phyloP scores from a whole-genome alignment of 2,888 invertebrate genomes.

The Thymelicus acteon region DNA sequence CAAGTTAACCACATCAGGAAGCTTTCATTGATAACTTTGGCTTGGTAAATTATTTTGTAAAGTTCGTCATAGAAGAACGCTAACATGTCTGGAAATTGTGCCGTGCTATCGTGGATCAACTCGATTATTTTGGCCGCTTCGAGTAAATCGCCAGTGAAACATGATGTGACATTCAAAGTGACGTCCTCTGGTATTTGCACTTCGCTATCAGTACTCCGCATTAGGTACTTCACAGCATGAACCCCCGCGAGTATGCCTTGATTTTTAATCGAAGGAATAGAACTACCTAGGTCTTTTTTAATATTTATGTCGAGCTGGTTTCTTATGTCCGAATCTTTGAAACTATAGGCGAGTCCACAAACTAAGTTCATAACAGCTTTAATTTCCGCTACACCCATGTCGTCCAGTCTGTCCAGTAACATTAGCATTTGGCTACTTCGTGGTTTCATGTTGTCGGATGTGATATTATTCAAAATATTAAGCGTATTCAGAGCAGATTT shows the following conservation, averaged over 20 bases:
- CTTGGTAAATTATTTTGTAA: conserved; percentile 83
- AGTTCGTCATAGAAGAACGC: conserved; percentile 92
- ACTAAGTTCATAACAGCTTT: conserved; percentile 91
- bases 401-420: conserved; percentile 90
- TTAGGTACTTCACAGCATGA: conserved; percentile 90
- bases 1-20: conserved; percentile 88
- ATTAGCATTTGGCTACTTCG: conserved; percentile 86
- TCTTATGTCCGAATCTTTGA: conserved; percentile 84
- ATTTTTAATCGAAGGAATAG: conserved; percentile 86
- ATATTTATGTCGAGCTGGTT: conserved; percentile 94
- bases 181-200: conserved; percentile 72
- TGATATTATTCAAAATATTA: conserved; percentile 70
- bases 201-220: conserved; percentile 70
- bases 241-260: conserved; percentile 91
- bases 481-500: conserved; percentile 68
- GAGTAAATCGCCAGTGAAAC: conserved; percentile 84
- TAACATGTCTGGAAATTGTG: conserved; percentile 87
- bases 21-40: conserved; percentile 81
- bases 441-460: conserved; percentile 77
- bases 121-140: conserved; percentile 87
- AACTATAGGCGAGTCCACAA: conserved; percentile 88
- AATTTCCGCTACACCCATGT: conserved; percentile 89
- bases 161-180: conserved; percentile 74
- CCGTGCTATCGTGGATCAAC: conserved; percentile 85
- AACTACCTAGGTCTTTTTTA: conserved; percentile 91